phyloP scores from a whole-genome alignment of 2,797 vertebrate genomes.

The Microchirus variegatus region DNA sequence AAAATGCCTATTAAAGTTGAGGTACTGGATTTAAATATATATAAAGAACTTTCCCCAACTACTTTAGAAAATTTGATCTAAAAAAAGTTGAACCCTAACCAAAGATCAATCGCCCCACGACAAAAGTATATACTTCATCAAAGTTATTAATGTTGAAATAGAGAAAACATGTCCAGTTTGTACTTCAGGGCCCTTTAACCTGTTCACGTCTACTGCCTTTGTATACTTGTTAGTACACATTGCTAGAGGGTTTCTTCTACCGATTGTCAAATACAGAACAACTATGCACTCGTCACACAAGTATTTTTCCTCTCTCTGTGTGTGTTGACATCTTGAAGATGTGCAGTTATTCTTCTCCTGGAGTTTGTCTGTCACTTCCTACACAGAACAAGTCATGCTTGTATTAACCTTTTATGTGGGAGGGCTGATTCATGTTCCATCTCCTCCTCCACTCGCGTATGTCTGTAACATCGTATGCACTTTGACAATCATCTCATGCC shows the following conservation, averaged over 20 bases:
- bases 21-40: too few relatives aligned
- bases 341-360: constrained; percentile 48
- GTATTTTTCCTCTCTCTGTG: background rate
- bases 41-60: too few relatives aligned
- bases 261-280: background rate
- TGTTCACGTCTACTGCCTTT: too few relatives aligned
- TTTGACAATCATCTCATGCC: constrained; percentile 21
- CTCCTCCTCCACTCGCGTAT: constrained; percentile 56
- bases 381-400: constrained; percentile 62
- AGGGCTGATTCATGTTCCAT: constrained; percentile 70
- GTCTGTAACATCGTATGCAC: constrained; percentile 38
- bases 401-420: constrained; percentile 66
- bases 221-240: too few relatives aligned
- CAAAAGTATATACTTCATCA: too few relatives aligned
- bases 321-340: constrained; percentile 28
- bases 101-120: too few relatives aligned
- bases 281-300: background rate
- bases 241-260: background rate
- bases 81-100: too few relatives aligned
- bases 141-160: too few relatives aligned
- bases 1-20: too few relatives aligned
- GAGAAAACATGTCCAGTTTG: too few relatives aligned
- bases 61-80: too few relatives aligned
- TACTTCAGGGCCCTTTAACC: too few relatives aligned
- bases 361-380: constrained; percentile 64